These are phyloP conservation scores for Gerris buenoi DNA, from an alignment of 1,140 invertebrate species.

Conservation along the genomic window DNA sequence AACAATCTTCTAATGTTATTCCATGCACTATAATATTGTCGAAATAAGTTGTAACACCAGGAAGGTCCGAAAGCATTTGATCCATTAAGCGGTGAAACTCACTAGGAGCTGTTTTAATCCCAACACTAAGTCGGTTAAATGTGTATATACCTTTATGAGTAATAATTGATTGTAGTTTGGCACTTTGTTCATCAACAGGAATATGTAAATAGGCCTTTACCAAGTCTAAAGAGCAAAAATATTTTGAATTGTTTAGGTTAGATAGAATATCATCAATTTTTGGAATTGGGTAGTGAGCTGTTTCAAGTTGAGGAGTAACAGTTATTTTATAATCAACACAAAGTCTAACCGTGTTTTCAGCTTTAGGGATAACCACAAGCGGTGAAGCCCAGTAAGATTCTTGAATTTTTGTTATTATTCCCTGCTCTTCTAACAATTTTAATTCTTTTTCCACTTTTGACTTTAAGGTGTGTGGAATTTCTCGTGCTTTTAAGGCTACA, in stretches of 20 bases:
- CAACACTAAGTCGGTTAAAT: constrained; percentile 31
- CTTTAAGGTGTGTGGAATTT: background rate
- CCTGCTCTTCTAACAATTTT: too few species aligned
- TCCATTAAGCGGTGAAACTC: background rate
- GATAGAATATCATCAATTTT: background rate
- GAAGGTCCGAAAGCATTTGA: background rate
- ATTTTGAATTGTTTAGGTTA: background rate
- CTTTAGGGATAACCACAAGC: too few species aligned
- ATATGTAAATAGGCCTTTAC: background rate
- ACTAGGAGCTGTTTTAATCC: constrained; percentile 30
- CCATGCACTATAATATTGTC: constrained; percentile 4
- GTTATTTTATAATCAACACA: background rate
- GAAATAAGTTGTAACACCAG: background rate
- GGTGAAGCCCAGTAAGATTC: too few species aligned
- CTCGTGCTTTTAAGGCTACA: background rate
- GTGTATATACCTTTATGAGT: constrained; percentile 25
- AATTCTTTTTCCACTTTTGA: background rate
- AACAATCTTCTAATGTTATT: background rate
- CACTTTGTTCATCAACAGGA: background rate
- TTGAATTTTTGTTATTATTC: too few species aligned
- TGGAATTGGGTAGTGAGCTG: background rate
- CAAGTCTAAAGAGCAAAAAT: background rate
- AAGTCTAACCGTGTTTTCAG: background rate
- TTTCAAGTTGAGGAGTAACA: background rate
- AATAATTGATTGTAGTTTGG: constrained; percentile 21